Conservation (phyloP, 2,888 invertebrate species). For the Athalia rosae region DNA sequence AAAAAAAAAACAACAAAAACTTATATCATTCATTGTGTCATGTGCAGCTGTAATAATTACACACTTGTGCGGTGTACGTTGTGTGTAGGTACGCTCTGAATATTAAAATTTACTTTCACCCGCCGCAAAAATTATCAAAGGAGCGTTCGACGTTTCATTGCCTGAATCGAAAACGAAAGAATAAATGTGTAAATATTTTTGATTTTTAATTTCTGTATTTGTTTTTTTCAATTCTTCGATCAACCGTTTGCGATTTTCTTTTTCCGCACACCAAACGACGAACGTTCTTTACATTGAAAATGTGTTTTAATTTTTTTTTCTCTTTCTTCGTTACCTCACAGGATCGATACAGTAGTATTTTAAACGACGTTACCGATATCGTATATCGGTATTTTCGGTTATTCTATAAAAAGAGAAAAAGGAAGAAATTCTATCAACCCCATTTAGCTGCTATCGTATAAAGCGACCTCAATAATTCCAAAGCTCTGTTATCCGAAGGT, state of each 20-base stretch:
- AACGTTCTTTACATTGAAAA: slow-evolving; percentile 3
- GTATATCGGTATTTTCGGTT: background rate
- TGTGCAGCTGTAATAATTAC: too few relatives aligned
- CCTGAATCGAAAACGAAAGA: background rate
- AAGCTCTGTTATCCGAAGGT: slow-evolving; percentile 84
- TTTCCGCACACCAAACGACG: background rate
- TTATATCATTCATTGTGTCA: background rate
- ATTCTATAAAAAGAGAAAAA: background rate
- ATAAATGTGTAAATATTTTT: background rate
- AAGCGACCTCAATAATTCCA: slow-evolving; percentile 88
- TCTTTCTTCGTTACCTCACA: background rate
- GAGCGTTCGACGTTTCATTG: too few relatives aligned
- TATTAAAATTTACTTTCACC: slow-evolving; percentile 14
- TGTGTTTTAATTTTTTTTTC: background rate
- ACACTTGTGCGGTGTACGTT: background rate
- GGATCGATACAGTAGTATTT: background rate
- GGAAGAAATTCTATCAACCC: slow-evolving; percentile 76
- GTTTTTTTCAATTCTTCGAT: too few relatives aligned
- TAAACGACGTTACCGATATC: background rate
- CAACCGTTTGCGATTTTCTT: too few relatives aligned
- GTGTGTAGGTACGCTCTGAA: background rate
- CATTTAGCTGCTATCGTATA: slow-evolving; percentile 90
- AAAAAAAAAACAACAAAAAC: background rate
- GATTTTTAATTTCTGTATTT: background rate
- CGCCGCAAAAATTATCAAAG: background rate